Percentiles rank a stretch among this genome's conserved stretches.
phyloP scores from a whole-genome alignment of 35 echinoderm and acorn worm genomes.

The Holothuria glaberrima region DNA sequence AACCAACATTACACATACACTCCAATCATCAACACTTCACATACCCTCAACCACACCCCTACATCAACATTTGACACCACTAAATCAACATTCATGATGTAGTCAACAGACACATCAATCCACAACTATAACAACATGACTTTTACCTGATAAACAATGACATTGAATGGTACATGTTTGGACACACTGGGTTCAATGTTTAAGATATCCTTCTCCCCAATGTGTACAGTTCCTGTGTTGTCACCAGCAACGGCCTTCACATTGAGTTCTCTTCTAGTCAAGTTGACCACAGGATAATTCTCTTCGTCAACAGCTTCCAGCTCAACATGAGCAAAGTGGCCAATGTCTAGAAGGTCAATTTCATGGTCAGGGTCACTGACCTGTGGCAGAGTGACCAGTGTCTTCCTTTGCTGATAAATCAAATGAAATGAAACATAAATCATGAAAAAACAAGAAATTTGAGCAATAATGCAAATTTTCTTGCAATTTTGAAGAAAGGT shows the following conservation, averaged over 20 bases:
- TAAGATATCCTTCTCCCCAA: slow-evolving; percentile 60
- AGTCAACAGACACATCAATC: background rate
- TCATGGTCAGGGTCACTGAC: slow-evolving; percentile 63
- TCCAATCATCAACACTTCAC: background rate
- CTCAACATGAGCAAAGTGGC: slow-evolving; percentile 75
- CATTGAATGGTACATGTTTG: slow-evolving; percentile 64
- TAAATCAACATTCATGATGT: no score
- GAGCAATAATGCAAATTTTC: no score
- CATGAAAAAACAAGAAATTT: no score
- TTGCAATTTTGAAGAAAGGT: no score
- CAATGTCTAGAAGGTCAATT: slow-evolving; percentile 82
- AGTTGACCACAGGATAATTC: slow-evolving; percentile 29
- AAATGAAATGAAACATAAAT: no score
- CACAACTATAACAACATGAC: background rate
- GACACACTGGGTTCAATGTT: slow-evolving; percentile 50
- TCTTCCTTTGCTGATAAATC: slow-evolving; percentile 47
- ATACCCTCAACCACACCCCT: background rate
- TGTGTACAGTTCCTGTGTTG: slow-evolving; percentile 69
- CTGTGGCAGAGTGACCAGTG: slow-evolving; percentile 74
- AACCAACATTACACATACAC: no score
- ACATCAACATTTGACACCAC: no score
- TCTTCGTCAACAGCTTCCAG: slow-evolving; percentile 75
- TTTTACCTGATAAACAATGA: slow-evolving; percentile 81
- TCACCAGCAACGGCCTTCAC: slow-evolving; percentile 68
- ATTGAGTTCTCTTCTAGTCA: slow-evolving; percentile 22